A percentile compares a stretch with the other conserved stretches of the same genome.
Conservation (phyloP, 2,797 vertebrate genomes). For the Cirrhinus mrigala region DNA sequence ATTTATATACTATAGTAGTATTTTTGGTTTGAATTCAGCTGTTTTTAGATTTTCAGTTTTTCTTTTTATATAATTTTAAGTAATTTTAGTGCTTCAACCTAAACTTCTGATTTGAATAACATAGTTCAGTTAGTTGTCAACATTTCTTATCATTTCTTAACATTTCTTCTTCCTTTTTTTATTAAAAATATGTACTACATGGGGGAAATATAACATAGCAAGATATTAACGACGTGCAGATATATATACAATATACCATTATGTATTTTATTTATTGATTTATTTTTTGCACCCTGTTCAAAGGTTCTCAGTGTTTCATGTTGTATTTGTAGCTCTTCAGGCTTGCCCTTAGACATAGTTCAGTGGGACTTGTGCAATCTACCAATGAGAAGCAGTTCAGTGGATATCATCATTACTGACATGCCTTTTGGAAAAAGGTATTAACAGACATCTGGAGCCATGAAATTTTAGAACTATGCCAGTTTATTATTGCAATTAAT, state of each 20-base stretch:
- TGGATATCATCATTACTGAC: slow-evolving; percentile 92
- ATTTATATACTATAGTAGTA: neutral
- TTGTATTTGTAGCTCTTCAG: slow-evolving; percentile 67
- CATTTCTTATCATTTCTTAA: no score
- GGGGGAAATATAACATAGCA: neutral
- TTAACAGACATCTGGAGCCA: neutral
- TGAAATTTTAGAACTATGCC: neutral
- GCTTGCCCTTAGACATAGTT: slow-evolving; percentile 88
- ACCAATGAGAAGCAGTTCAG: slow-evolving; percentile 87
- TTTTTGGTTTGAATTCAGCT: neutral
- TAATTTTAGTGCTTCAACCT: neutral
- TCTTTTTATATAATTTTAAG: neutral
- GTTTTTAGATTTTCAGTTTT: neutral
- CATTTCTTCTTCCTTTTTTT: no score
- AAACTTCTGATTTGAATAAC: neutral
- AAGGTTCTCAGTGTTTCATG: neutral
- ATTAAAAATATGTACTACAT: no score
- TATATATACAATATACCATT: no score
- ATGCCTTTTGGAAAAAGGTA: slow-evolving; percentile 99
- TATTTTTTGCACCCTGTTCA: neutral
- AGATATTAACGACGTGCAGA: neutral
- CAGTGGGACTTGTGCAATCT: slow-evolving; percentile 92
- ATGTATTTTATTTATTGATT: no score
- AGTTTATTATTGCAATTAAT: neutral
- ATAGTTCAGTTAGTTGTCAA: neutral